Evolutionary conservation across 2,113 vertebrate genomes (phyloP).

Genomic region (Hyperoodon ampullatus): DNA sequence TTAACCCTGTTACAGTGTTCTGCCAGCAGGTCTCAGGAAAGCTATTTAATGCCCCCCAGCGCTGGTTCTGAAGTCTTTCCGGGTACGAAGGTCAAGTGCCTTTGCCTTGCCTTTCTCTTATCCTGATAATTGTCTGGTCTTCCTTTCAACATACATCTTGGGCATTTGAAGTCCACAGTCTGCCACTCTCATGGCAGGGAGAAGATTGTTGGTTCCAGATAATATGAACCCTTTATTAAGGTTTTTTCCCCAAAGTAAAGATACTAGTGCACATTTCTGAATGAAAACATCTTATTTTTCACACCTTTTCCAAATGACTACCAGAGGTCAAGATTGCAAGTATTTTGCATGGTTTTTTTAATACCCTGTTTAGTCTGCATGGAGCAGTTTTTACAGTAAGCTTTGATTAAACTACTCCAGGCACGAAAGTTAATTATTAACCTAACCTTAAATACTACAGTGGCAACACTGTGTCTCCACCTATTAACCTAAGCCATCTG

Average conservation of each 20-base stretch:
- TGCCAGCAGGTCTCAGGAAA: background rate
- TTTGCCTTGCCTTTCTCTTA: constrained; percentile 3
- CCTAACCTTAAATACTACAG: constrained; percentile 73
- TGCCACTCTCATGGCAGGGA: background rate
- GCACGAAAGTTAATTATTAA: constrained; percentile 78
- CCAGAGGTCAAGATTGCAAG: constrained; percentile 11
- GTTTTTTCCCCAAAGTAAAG: background rate
- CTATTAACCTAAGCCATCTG: constrained; percentile 73
- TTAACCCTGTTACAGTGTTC: background rate
- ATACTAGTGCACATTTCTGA: background rate
- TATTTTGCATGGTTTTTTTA: constrained; percentile 5
- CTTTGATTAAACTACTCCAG: constrained; percentile 68
- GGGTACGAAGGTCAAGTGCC: background rate
- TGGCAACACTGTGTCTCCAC: constrained; percentile 72
- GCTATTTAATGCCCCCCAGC: constrained; percentile 20
- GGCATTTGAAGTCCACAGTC: background rate
- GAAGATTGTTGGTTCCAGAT: background rate
- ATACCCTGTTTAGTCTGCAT: background rate
- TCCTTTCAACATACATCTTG: background rate
- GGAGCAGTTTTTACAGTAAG: constrained; percentile 48
- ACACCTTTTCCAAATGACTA: background rate
- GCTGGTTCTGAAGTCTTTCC: constrained; percentile 32
- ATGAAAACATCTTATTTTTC: background rate
- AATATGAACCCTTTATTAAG: background rate
- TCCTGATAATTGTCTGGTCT: background rate